Evolutionary conservation across 2,888 invertebrate species (phyloP).

Genomic region (Bombylius discolor): DNA sequence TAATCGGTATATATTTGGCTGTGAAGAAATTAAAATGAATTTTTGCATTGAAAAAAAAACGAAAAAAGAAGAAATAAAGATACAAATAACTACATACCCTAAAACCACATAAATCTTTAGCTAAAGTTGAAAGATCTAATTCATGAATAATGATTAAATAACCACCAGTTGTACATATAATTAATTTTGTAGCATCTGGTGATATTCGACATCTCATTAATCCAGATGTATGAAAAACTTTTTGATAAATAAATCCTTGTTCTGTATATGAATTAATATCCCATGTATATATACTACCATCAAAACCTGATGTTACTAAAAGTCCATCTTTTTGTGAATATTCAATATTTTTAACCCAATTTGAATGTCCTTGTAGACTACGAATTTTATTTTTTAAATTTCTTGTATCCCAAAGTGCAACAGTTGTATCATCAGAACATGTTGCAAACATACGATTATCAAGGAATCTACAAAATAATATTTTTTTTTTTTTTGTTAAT

Average conservation of each 20-base stretch:
- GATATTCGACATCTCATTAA: conserved; percentile 62
- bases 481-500: no score
- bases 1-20: conserved; percentile 79
- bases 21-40: conserved; percentile 14
- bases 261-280: conserved; percentile 79
- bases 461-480: conserved; percentile 54
- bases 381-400: conserved; percentile 64
- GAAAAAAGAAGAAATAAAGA: background rate
- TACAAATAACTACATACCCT: conserved; percentile 43
- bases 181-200: conserved; percentile 74
- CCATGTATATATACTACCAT: conserved; percentile 89
- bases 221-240: conserved; percentile 73
- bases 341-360: conserved; percentile 95
- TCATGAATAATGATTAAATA: conserved; percentile 82
- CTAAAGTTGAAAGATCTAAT: conserved; percentile 65
- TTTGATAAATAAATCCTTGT: conserved; percentile 59
- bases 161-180: conserved; percentile 83
- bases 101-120: conserved; percentile 70
- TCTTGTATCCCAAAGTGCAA: conserved; percentile 87
- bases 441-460: conserved; percentile 81
- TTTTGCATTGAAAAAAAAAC: background rate
- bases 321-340: conserved; percentile 73
- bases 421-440: conserved; percentile 87
- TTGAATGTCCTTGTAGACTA: conserved; percentile 73
- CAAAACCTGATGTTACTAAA: conserved; percentile 82